phyloP scores from a whole-genome alignment of 2,113 vertebrate species.

The Hippocampus zosterae region DNA sequence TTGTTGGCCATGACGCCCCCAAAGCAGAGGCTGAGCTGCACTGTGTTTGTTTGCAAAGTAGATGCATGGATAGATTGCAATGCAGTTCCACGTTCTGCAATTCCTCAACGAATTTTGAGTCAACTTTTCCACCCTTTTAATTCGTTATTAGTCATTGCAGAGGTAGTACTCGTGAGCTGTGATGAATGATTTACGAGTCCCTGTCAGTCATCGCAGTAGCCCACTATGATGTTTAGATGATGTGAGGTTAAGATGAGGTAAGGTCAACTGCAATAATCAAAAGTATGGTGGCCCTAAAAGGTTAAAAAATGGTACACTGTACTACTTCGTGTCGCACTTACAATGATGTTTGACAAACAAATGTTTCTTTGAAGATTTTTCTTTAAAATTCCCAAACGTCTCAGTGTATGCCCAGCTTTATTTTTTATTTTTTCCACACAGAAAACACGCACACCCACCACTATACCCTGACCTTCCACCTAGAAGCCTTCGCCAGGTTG shows the following conservation, averaged over 20 bases:
- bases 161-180: not conserved
- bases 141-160: too few species aligned
- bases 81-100: too few species aligned
- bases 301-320: not conserved
- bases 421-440: not conserved
- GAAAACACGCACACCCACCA: not conserved
- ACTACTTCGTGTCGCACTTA: not conserved
- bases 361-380: not conserved
- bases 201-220: not conserved
- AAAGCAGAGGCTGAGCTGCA: too few species aligned
- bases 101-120: too few species aligned
- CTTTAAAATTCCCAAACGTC: not conserved
- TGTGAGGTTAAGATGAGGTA: not conserved
- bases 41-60: too few species aligned
- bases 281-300: not conserved
- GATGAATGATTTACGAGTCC: not conserved
- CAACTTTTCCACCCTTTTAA: too few species aligned
- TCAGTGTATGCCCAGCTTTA: not conserved
- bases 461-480: not conserved
- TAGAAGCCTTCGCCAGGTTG: not conserved
- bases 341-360: not conserved
- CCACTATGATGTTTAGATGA: not conserved
- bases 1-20: too few species aligned
- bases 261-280: not conserved
- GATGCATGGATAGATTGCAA: too few species aligned